Percentiles rank a stretch among this genome's conserved stretches.
Conservation (phyloP, 2,113 vertebrate species). For the Nerophis lumbriciformis region DNA sequence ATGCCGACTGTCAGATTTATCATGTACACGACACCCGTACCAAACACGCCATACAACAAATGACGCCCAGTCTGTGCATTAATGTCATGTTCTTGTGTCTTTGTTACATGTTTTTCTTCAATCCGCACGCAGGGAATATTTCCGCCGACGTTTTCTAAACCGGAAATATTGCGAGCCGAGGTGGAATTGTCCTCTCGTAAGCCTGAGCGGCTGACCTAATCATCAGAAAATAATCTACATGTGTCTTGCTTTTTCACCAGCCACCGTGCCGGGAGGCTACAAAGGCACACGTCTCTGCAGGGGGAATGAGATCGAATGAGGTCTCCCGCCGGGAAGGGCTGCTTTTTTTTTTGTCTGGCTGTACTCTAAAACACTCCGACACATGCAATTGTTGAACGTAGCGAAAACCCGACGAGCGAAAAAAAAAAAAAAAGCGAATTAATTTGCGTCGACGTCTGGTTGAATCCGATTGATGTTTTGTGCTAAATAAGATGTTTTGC, state of each 20-base stretch:
- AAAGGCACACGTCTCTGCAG: conserved; percentile 45
- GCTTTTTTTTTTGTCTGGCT: conserved; percentile 43
- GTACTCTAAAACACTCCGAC: conserved; percentile 48
- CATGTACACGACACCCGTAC: no score
- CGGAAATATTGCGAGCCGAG: conserved; percentile 48
- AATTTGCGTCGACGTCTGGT: conserved; percentile 18
- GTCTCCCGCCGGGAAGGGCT: conserved; percentile 48
- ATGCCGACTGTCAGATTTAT: conserved; percentile 15
- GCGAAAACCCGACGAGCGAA: conserved; percentile 25
- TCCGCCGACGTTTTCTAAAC: conserved; percentile 52
- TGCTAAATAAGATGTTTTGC: background rate
- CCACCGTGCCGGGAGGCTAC: conserved; percentile 33
- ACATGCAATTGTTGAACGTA: conserved; percentile 31
- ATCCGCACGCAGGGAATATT: conserved; percentile 23
- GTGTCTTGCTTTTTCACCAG: conserved; percentile 50
- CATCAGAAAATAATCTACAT: conserved; percentile 49
- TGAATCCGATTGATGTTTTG: conserved; percentile 4
- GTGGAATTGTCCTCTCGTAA: conserved; percentile 43
- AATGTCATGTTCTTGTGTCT: conserved; percentile 5
- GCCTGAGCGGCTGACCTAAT: conserved; percentile 52
- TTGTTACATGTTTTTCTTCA: conserved; percentile 34
- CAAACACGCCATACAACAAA: no score
- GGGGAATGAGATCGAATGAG: conserved; percentile 53
- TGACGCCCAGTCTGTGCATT: background rate
- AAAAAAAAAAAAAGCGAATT: conserved; percentile 2